Evolutionary conservation across 2,113 vertebrate genomes (phyloP), one percentile per base, ranked within the genome.

Genomic region (Crotalus viridis): DNA sequence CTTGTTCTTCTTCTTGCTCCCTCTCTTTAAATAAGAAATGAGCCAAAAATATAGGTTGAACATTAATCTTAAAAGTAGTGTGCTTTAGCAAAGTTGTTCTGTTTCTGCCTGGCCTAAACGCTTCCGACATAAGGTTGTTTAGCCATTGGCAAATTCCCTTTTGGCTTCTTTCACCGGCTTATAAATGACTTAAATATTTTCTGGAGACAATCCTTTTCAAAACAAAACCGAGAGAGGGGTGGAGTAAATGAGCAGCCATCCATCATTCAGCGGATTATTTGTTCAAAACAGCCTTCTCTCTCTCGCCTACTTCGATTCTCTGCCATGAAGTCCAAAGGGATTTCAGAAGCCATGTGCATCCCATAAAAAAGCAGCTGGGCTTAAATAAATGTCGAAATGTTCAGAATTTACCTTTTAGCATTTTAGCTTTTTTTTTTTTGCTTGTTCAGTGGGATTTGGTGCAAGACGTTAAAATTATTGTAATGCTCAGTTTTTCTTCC

Each of bases 81-180:
- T 88, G 10, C 1, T 12, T n/a, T 28, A 17, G 74, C 57, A 90
- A 92, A 28, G 28, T 43, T 90, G 51, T 81, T 12, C 54, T 93
- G 91, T 90, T 94, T 91, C 91, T 92, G n/a, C 52, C 86, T 90
- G 81, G 51, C 74, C 89, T 93, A 90, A 95, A 93, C 51, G 88
- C 91, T 21, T 92, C 93, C 54, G 51, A 85, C 87, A 89, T 64
- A 85, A 59, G 51, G 0, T 0, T 10, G 22, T 92, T 93, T 81
- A 56, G 86, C 90, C 55, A 64, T 61, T 92, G 59, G 39, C 57
- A 48, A 51, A 9, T 19, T 54, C 57, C 90, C 94, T 39, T 94
- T 95, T 95, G 89, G 89, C 5, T 0, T 92, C 81, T 94, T 91
- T 81, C 61, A 26, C 55, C 55, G 90, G 19, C 88, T 94, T 52